Evolutionary conservation across 2,797 vertebrate genomes (phyloP), one percentile per base, ranked within the genome.

Genomic region (Melanotaenia trifasciata): DNA sequence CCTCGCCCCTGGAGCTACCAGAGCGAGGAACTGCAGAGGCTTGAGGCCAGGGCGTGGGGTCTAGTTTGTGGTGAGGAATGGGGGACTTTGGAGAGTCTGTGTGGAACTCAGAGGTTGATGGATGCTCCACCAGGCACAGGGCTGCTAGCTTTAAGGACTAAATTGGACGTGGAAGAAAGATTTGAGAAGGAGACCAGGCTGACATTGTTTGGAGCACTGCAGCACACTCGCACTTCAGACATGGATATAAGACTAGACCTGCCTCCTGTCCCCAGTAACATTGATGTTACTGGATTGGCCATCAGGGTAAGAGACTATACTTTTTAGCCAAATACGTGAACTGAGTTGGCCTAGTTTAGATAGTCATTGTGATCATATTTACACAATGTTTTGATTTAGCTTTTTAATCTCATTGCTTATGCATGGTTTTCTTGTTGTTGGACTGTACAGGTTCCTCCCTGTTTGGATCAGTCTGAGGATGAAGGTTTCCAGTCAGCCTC

Each of bases 401-500:
- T 62, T 16, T n/a, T 56, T 36, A 47, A 26, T 64, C 16, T 24
- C 54, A n/a, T 8, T 32, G 40, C 24, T 62, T 53, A 33, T 56
- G 2, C 45, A 8, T 56, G 14, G 16, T 47, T 4, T 36, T 51
- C 12, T 35, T 40, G 2, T 60, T 69, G 54, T 14, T 72, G 62
- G 0, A 76, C 28, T 72, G 1, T 83, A 57, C 84, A 99, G 98
- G 96, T 99, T 76, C 98, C 98, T 11, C 93, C 93, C 57, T 95
- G 92, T 72, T 93, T 97, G 74, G 98, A 99, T 90, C 98, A 97
- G 85, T 99, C 96, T 47, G 98, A 99, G 76, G 98, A 99, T 69
- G 98, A 99, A 80, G 98, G 98, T 13, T 99, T 99, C 92, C 98
- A 98, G 87, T 99, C 98, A 0, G 94, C 97, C 9, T 98, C 98